Base-by-base conservation (phyloP, 2,888 invertebrate genomes). In the Cacoxenus indagator region DNA sequence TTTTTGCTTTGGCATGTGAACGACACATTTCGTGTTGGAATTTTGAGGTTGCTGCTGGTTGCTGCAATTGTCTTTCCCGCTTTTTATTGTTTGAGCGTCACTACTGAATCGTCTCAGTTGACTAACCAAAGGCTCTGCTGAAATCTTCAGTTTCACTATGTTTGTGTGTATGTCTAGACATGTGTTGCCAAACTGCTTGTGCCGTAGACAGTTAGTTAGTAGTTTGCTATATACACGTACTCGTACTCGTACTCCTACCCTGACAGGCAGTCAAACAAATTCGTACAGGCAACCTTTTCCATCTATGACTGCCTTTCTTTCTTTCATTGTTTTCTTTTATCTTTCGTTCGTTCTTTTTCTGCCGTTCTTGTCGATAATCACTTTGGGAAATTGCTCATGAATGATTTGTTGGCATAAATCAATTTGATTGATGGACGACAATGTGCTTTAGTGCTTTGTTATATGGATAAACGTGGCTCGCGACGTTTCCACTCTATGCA, bases 401-500 rank as follows among this genome's bases (percentile, higher is more conserved):
- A 84, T 82, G 83, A 84, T 83, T 82, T 82, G 82, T 76, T 78
- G 82, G 80, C 78, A 83, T 84, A 84, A 83, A 82, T 84, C 84
- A 82, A 80, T 81, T 79, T 82, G 82, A 84, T 83, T 83, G 83
- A 83, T 78, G 80, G 78, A 78, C 75, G 74, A 76, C 80, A 79
- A 81, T 81, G 80, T 81, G 82, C 80, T 81, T 81, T 82, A 80
- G 77, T 81, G 78, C 80, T 80, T 78, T 81, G 8, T 17, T 14
- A 48, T 19, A 22, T 14, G 37, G 37, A 8, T 14, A 37, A 14
- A 2, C 37, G 5, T 51, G 19, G 17, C 22, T 9, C 51, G 19
- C 22, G 17, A 9, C 51, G 11, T 57, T 59, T 37, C 9, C 31
- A 29, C 31, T 17, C 19, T 22, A 22, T 24, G 17, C 19, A 48